These are phyloP conservation scores for Melierax canorus DNA, from an alignment of 2,113 vertebrate species.

Conservation along the genomic window DNA sequence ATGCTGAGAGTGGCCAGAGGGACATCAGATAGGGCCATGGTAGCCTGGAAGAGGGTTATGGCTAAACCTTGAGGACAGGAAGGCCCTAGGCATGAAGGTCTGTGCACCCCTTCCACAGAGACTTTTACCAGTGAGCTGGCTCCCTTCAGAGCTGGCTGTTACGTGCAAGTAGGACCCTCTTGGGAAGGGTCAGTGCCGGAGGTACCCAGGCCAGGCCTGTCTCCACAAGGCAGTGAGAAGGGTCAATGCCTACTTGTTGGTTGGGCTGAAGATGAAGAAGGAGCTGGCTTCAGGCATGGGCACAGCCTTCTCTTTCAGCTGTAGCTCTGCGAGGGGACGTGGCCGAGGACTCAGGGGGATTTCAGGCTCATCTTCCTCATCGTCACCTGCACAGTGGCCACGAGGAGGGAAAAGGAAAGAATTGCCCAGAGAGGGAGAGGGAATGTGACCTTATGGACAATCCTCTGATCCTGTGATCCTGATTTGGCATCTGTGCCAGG, in stretches of 20 bases:
- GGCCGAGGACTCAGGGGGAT: slow-evolving; percentile 92
- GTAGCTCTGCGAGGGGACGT: slow-evolving; percentile 92
- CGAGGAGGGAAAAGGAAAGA: neutral
- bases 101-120: neutral
- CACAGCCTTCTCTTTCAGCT: slow-evolving; percentile 95
- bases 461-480: neutral
- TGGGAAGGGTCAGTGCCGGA: neutral
- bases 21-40: neutral
- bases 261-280: slow-evolving; percentile 96
- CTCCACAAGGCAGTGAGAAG: neutral
- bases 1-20: neutral
- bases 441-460: neutral
- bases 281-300: slow-evolving; percentile 94
- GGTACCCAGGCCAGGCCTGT: neutral
- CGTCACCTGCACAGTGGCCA: slow-evolving; percentile 79
- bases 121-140: neutral
- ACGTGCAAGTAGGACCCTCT: fast-evolving
- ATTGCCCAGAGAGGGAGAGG: neutral
- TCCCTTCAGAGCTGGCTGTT: neutral
- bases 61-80: neutral
- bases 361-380: slow-evolving; percentile 94
- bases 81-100: neutral
- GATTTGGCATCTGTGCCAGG: neutral
- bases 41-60: neutral
- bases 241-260: slow-evolving; percentile 85